Evolutionary conservation across 2,888 invertebrate genomes (phyloP), one percentile per base, ranked within the genome.

Genomic region (Macroteleia sp.): DNA sequence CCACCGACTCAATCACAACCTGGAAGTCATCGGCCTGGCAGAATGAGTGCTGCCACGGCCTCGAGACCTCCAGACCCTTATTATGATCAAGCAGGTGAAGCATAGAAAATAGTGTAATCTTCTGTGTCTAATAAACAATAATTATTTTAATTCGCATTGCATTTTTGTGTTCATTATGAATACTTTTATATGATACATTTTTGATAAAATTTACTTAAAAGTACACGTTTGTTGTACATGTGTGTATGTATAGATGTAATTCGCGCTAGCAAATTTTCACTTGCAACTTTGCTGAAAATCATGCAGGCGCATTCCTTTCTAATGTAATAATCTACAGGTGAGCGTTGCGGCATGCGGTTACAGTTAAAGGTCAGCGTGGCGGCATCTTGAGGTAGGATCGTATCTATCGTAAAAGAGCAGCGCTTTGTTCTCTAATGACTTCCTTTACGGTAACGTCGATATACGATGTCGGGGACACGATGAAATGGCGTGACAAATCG

Each of bases 321-420:
- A 83, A 83, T 81, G 80, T 77, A 71, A 64, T 79, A 74, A 75
- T 79, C 77, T 78, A 70, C 82, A 81, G 82, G 83, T 82, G 84
- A 83, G 77, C 87, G 83, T 86, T 87, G 83, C 85, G 83, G 87
- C 86, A 88, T 83, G 88, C 86, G 85, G 86, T 88, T 88, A 88
- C 88, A 88, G 88, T 88, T 88, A 88, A 88, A 88, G 88, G 88
- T 88, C 88, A 88, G 74, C 83, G 84, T 83, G 77, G 77, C 77
- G 83, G 85, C 85, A 86, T 86, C 87, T 85, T 80, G 79, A 77
- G 71, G 76, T 73, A 70, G 81, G 80, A 78, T 80, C 78, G 78
- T 81, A 77, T 79, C 82, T 79, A 78, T 80, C 81, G 83, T 83
- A 85, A 86, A 87, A n/a, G 85, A 86, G 86, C 86, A 85, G 62